Percentiles rank a stretch among this genome's conserved stretches.
phyloP scores from a whole-genome alignment of 2,797 vertebrate genomes.

The Tarsius wallacei region DNA sequence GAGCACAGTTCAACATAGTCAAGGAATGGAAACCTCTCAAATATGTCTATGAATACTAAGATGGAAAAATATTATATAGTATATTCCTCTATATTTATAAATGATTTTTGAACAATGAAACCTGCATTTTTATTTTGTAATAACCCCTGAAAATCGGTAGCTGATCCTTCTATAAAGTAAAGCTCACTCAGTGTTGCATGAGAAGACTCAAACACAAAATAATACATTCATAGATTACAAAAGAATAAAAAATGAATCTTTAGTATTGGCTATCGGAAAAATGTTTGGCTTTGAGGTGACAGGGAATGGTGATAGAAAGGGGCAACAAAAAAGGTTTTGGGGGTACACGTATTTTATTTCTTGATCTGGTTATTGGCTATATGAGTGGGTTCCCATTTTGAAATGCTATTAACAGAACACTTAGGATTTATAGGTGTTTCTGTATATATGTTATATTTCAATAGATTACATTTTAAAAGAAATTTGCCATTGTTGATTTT shows the following conservation, averaged over 20 bases:
- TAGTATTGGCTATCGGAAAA: not conserved
- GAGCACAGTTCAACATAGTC: not conserved
- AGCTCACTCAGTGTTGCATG: not conserved
- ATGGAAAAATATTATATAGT: not conserved
- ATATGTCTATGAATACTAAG: not conserved
- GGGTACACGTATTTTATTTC: not conserved
- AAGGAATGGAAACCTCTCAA: not conserved
- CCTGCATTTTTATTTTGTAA: not conserved
- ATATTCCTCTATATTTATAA: no score
- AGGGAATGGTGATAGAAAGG: no score
- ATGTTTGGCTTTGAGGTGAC: not conserved
- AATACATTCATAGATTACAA: not conserved
- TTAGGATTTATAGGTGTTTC: not conserved
- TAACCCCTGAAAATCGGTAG: not conserved
- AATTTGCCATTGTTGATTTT: not conserved
- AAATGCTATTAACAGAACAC: not conserved
- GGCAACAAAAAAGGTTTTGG: accelerated
- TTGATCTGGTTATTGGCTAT: not conserved
- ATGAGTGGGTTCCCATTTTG: not conserved
- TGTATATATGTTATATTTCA: not conserved
- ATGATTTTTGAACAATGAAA: not conserved
- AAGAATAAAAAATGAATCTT: not conserved
- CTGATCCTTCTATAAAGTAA: not conserved
- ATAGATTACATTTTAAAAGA: not conserved
- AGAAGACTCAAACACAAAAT: not conserved